Percentiles rank a stretch among this genome's conserved stretches.
These are phyloP conservation scores for Coptodon bakossiorum DNA, from an alignment of 2,113 vertebrate genomes.

Conservation along the genomic window DNA sequence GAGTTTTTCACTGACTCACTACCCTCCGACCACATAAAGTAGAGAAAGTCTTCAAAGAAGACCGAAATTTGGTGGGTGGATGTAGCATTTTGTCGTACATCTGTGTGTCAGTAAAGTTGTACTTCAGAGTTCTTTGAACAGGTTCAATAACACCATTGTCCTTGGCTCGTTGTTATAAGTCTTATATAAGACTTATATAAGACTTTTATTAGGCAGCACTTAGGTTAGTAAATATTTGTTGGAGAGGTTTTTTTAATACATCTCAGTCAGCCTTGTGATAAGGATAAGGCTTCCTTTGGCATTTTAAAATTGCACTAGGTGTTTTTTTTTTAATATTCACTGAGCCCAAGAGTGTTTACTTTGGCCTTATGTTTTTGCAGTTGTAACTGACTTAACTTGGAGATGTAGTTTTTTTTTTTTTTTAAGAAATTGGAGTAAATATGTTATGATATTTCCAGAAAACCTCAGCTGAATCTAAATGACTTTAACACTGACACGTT, in stretches of 20 bases:
- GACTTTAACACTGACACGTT: not conserved
- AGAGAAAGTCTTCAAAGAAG: not conserved
- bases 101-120: not conserved
- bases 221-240: not conserved
- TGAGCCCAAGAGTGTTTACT: not conserved
- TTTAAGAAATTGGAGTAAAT: not conserved
- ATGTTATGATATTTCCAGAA: not conserved
- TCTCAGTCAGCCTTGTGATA: not conserved
- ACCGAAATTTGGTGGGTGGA: not conserved
- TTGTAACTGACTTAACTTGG: not conserved
- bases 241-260: not conserved
- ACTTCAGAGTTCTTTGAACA: not conserved
- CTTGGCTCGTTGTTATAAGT: not conserved
- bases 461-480: not conserved
- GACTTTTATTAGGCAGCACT: not conserved
- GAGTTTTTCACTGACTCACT: not conserved
- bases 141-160: not conserved
- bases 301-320: not conserved
- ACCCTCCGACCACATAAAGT: not conserved
- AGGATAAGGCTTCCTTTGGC: not conserved
- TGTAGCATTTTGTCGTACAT: not conserved
- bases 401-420: not conserved
- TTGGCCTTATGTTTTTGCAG: not conserved
- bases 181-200: not conserved
- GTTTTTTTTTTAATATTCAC: fast-evolving